Evolutionary conservation across 2,797 vertebrate genomes (phyloP).

Genomic region (Phrynocephalus forsythii): DNA sequence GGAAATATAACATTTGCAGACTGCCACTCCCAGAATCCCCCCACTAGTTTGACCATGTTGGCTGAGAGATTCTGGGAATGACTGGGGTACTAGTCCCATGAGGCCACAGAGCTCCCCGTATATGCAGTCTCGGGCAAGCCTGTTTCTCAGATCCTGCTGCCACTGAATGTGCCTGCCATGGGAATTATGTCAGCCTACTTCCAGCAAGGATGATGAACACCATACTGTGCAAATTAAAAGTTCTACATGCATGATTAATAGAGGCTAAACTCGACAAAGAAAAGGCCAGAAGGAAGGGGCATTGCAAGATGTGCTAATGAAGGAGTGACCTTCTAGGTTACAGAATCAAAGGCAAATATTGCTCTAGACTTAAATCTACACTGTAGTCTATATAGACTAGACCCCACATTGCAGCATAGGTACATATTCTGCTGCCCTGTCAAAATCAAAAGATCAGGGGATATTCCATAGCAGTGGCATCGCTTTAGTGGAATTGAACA

Average conservation of each 20-base stretch:
- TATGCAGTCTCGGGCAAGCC: neutral
- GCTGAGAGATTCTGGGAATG: too few relatives aligned
- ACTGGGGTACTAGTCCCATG: neutral
- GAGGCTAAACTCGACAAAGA: slow-evolving; percentile 31
- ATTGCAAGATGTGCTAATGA: slow-evolving; percentile 3
- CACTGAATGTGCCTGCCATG: neutral
- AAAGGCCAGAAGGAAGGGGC: slow-evolving; percentile 22
- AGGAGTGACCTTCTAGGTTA: slow-evolving; percentile 18
- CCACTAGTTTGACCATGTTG: too few relatives aligned
- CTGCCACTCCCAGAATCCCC: too few relatives aligned
- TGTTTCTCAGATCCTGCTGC: neutral
- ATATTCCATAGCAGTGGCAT: slow-evolving; percentile 8
- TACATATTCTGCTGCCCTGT: neutral
- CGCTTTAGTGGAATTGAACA: neutral
- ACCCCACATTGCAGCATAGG: neutral
- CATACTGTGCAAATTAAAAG: slow-evolving; percentile 26
- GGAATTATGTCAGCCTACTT: slow-evolving; percentile 2
- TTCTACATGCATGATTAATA: slow-evolving; percentile 36
- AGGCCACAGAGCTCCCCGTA: neutral
- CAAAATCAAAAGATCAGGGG: neutral
- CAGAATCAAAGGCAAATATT: slow-evolving; percentile 27
- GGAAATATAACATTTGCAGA: too few relatives aligned
- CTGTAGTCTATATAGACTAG: slow-evolving; percentile 11
- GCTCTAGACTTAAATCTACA: slow-evolving; percentile 13
- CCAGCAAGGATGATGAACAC: neutral